Conservation (phyloP, 1,140 invertebrate genomes). For the Brachionus paranguensis region DNA sequence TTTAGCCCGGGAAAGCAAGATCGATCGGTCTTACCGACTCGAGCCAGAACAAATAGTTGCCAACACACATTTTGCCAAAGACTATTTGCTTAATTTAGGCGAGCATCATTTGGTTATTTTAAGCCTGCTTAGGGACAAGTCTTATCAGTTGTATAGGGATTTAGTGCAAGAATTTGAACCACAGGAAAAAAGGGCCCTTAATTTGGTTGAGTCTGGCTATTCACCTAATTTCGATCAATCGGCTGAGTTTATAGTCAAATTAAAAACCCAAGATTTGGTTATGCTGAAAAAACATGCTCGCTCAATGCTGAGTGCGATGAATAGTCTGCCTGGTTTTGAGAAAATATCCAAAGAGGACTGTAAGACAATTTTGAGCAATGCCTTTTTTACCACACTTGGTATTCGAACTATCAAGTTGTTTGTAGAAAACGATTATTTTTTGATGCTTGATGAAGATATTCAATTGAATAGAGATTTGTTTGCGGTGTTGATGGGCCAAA, state of each 20-base stretch:
- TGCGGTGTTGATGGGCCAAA: not conserved
- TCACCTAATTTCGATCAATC: not conserved
- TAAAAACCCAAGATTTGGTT: not conserved
- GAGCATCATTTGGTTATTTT: not conserved
- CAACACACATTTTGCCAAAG: not conserved
- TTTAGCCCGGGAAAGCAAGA: not conserved
- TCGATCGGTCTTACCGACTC: not conserved
- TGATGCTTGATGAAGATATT: not conserved
- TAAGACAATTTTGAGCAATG: not conserved
- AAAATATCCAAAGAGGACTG: not conserved
- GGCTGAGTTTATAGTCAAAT: not conserved
- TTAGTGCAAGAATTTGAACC: not conserved
- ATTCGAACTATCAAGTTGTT: not conserved
- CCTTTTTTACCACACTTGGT: not conserved
- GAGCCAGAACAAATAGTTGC: not conserved
- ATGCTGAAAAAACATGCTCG: not conserved
- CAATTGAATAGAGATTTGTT: not conserved
- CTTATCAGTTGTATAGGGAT: not conserved
- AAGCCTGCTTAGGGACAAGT: constrained; percentile 8
- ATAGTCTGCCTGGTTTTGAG: not conserved
- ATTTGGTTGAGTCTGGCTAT: not conserved
- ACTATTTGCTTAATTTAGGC: not conserved
- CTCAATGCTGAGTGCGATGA: not conserved
- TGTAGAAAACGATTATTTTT: not conserved
- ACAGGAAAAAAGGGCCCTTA: not conserved